phyloP scores from a whole-genome alignment of 1,140 invertebrate genomes.

The Cyclargus thomasi region DNA sequence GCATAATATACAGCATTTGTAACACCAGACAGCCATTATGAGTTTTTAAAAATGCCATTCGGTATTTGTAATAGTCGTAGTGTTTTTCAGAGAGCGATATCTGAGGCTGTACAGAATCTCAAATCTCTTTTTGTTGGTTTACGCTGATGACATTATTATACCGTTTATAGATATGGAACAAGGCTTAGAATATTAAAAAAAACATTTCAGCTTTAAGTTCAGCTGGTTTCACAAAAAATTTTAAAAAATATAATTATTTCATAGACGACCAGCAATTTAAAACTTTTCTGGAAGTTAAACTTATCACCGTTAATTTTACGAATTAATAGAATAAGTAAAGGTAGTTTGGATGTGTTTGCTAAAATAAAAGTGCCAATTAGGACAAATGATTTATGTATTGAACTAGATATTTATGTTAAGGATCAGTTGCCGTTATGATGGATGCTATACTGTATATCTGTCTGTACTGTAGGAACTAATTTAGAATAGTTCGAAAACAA shows the following conservation, averaged over 20 bases:
- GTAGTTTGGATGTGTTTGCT: conserved; percentile 17
- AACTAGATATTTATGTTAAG: conserved; percentile 26
- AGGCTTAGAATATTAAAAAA: conserved; percentile 45
- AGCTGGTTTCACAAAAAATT: conserved; percentile 32
- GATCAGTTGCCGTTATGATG: conserved; percentile 7
- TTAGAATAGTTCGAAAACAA: no score
- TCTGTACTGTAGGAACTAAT: no score
- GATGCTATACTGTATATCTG: no score
- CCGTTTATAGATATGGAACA: conserved; percentile 46
- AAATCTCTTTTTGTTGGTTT: conserved; percentile 25
- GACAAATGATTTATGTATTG: conserved; percentile 23
- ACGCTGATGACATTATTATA: conserved; percentile 60
- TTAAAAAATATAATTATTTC: no score
- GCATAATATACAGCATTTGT: no score
- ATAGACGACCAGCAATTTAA: no score
- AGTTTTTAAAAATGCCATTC: conserved; percentile 46
- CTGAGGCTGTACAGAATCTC: conserved; percentile 26
- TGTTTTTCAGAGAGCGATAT: conserved; percentile 38
- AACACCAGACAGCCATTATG: no score
- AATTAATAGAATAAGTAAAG: conserved; percentile 23
- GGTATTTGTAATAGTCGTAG: conserved; percentile 46
- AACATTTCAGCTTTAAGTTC: conserved; percentile 29
- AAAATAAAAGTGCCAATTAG: conserved; percentile 22
- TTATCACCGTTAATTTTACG: conserved; percentile 8
- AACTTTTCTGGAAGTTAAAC: no score